Base-by-base conservation (phyloP, 2,888 invertebrate genomes). In the Epinotia bilunana region DNA sequence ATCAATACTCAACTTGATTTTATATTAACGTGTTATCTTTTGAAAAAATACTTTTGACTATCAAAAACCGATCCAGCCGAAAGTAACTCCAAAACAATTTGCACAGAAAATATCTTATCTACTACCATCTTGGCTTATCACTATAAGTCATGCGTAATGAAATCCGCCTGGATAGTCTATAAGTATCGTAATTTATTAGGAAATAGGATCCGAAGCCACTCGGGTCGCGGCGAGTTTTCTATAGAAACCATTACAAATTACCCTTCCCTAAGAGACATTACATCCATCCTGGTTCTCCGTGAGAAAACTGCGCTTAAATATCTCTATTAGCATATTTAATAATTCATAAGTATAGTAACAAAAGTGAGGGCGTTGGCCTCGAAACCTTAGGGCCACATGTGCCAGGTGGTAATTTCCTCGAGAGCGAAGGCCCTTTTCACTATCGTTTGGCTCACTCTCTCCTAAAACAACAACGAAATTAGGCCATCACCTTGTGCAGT, bases 361-460 rank as follows among this genome's bases (percentile, higher is more conserved):
- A 75, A 73, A 71, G 74, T 55, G 67, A 72, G 75, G 72, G 23
- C 65, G 16, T 33, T 13, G 72, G n/a, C 75, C 70, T 18, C 65
- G 43, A 72, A 72, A 72, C 71, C 69, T 57, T 55, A 67, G 72
- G 72, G 75, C 69, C 69, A 28, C 49, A 61, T 60, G 53, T 71
- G 67, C 62, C 75, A 75, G 75, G 75, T 75, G 75, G 60, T 23
- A 58, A 65, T 72, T 73, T 43, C 62, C 68, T 46, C 53, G 73
- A 73, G 67, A 61, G 62, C 18, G 65, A 73, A 67, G 65, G 33
- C 65, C 5, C 49, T 72, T 75, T 75, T 75, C 75, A 75, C 75
- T 75, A 67, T 75, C 75, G 74, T 74, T 75, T 28, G 61, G 46
- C 75, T 69, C 69, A 75, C 72, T 75, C 75, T 75, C 75, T 65